Evolutionary conservation across 2,888 invertebrate species (phyloP).

Genomic region (Hymenopus coronatus): DNA sequence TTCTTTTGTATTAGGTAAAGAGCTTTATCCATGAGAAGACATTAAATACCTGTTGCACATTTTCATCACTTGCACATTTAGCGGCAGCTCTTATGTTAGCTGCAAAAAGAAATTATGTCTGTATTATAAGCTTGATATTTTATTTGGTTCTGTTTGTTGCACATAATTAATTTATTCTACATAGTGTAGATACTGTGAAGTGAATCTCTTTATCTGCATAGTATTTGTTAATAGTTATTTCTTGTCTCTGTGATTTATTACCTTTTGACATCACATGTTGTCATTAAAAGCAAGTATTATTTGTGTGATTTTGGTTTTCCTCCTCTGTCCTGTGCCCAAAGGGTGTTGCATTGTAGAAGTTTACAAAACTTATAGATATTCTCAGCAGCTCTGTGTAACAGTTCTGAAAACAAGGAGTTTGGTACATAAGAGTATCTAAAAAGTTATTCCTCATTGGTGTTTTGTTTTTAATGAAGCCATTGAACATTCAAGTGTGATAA

Average conservation of each 20-base stretch:
- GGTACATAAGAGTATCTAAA: neutral
- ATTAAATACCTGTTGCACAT: neutral
- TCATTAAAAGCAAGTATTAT: neutral
- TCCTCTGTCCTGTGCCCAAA: no score
- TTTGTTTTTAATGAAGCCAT: neutral
- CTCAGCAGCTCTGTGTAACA: neutral
- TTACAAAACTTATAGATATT: neutral
- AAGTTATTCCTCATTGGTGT: neutral
- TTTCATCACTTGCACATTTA: neutral
- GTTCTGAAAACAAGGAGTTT: neutral
- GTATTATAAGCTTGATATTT: conserved; percentile 1
- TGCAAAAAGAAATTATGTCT: neutral
- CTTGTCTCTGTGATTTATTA: neutral
- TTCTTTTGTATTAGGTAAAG: neutral
- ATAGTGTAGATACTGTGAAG: conserved; percentile 1
- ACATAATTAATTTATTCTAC: conserved; percentile 13
- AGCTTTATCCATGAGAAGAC: neutral
- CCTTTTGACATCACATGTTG: neutral
- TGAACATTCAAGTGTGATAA: neutral
- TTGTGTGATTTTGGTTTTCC: neutral
- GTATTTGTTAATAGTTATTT: neutral
- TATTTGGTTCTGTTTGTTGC: neutral
- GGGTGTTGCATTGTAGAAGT: neutral
- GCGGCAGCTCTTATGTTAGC: neutral
- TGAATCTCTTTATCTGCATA: neutral